Percentiles rank a stretch among this genome's conserved stretches.
These are phyloP conservation scores for Parelbella ahira DNA, from an alignment of 2,888 invertebrate species.

Conservation along the genomic window DNA sequence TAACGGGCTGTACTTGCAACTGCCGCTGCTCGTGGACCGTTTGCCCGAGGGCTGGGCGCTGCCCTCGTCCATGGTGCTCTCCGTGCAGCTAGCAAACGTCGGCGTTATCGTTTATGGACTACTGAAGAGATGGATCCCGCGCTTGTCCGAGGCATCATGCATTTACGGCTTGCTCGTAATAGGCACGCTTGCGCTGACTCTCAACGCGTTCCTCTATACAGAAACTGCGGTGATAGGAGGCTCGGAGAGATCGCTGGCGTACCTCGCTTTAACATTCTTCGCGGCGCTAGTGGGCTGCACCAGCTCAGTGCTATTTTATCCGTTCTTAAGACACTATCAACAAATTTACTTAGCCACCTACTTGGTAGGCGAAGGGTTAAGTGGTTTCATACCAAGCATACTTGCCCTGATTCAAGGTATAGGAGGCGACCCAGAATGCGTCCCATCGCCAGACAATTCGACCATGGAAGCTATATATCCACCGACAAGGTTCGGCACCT, in stretches of 20 bases:
- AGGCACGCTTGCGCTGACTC: constrained; percentile 77
- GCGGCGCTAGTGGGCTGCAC: constrained; percentile 90
- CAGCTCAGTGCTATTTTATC: constrained; percentile 92
- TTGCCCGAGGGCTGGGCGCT: constrained; percentile 94
- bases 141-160: constrained; percentile 70
- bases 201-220: constrained; percentile 82
- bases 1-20: constrained; percentile 92
- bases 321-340: constrained; percentile 88
- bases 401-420: constrained; percentile 89
- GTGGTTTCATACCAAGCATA: constrained; percentile 89
- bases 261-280: constrained; percentile 84
- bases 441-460: constrained; percentile 51
- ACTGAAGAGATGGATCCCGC: constrained; percentile 64
- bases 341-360: constrained; percentile 89
- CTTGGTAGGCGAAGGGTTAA: constrained; percentile 91
- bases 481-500: constrained; percentile 82
- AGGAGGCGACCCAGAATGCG: constrained; percentile 82
- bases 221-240: constrained; percentile 75
- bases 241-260: constrained; percentile 74
- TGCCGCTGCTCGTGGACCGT: constrained; percentile 89
- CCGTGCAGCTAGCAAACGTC: constrained; percentile 91
- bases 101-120: constrained; percentile 87
- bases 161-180: constrained; percentile 78
- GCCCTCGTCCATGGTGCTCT: constrained; percentile 89
- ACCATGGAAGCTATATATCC: constrained; percentile 51